Evolutionary conservation across 2,888 invertebrate species (phyloP), one percentile per base, ranked within the genome.

Genomic region (Drosophila birchii): DNA sequence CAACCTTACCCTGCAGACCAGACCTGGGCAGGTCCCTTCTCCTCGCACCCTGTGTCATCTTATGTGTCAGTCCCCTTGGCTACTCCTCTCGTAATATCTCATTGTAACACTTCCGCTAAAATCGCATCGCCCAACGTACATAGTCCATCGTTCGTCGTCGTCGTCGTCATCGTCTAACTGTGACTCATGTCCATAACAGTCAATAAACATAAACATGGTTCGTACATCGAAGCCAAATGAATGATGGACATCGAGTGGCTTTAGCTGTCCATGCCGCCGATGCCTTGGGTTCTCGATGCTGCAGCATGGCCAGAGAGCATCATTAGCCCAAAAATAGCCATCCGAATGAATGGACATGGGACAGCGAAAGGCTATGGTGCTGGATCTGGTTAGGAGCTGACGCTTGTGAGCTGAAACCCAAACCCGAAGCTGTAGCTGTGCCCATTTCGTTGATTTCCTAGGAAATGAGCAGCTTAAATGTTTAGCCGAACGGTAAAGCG

Each of bases 251-350:
- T 86, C 83, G 83, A 88, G 86, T 81, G 81, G 84, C 73, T 55
- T 64, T 60, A 55, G 41, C 58, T 61, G 26, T 49, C 55, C 23
- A 39, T 63, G 63, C 60, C 38, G 61, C 63, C 32, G 34, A 34
- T 61, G 64, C 41, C 63, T 64, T 55, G 67, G 41, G 54, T 63
- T 62, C 53, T 59, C 54, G 74, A 58, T 38, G 57, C 20, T 58
- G 36, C 51, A 36, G 23, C 36, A 20, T 23, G 61, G 64, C 63
- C 58, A 74, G 72, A 78, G 80, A 80, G 78, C 90, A 88, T 88
- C 90, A 88, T 88, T 88, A 88, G 85, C 90, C 83, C 88, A 85
- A 86, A 89, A 88, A 89, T 88, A 89, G 88, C 67, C 81, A 79
- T 80, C 80, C 75, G 68, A 77, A 20, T 58, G 43, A 69, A 26